A percentile compares a stretch with the other conserved stretches of the same genome.
These are phyloP conservation scores for Pyrgilauda ruficollis DNA, from an alignment of 2,113 vertebrate species.

Conservation along the genomic window DNA sequence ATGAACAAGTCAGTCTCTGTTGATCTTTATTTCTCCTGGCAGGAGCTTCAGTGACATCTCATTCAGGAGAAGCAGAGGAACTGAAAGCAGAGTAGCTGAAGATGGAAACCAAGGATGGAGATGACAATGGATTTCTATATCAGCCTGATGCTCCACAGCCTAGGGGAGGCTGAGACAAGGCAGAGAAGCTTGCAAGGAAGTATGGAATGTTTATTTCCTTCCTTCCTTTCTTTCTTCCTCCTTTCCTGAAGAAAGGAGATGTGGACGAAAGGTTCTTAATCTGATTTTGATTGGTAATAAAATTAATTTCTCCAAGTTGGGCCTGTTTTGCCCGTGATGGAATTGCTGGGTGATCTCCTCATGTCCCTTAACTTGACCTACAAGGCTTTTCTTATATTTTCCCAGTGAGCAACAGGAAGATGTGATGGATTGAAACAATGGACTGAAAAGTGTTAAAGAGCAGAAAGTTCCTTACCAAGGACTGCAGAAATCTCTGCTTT, in stretches of 20 bases:
- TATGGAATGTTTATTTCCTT: background rate
- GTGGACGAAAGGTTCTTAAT: rapidly evolving
- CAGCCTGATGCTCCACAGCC: background rate
- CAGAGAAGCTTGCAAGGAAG: background rate
- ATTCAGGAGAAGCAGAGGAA: background rate
- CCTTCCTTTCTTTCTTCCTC: background rate
- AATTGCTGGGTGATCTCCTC: background rate
- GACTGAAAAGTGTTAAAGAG: background rate
- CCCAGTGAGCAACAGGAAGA: background rate
- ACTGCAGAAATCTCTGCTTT: background rate
- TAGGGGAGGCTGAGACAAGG: background rate
- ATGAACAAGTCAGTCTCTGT: background rate
- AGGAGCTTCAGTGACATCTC: background rate
- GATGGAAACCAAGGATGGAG: background rate
- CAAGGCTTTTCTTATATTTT: background rate
- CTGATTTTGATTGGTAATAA: background rate
- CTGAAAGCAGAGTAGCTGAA: background rate
- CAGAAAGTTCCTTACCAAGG: background rate
- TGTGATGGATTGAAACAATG: background rate
- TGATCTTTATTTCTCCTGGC: background rate
- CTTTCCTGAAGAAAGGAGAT: rapidly evolving
- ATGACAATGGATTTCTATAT: background rate
- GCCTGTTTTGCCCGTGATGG: background rate
- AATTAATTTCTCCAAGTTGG: rapidly evolving
- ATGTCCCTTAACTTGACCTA: background rate